Evolutionary conservation across 2,797 vertebrate species (phyloP), one percentile per base, ranked within the genome.

Genomic region (Oophaga sylvatica): DNA sequence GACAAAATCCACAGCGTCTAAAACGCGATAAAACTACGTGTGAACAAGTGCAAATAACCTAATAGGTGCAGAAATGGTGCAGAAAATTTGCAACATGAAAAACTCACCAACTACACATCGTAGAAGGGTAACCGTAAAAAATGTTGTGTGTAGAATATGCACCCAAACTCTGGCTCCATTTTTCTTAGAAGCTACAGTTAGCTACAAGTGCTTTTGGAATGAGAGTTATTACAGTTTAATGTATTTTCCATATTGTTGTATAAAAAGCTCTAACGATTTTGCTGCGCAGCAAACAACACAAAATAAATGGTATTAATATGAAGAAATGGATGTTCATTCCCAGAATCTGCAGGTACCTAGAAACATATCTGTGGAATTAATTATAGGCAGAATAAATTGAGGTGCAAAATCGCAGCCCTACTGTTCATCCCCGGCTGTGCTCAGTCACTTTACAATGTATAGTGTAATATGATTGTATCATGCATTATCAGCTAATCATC

Each of bases 221-320:
- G 2, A 77, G 13, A 26, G 75, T 48, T 56, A 26, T 53, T 53
- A 26, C 45, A 53, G 48, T 26, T 53, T 56, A 26, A 77, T 77
- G 75, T 4, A 15, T 48, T 56, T 53, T 77, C 6, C 48, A 56
- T 77, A 77, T 56, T 56, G 48, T 56, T 77, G 75, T 77, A 56
- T 26, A 75, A 77, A 56, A 77, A 77, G 48, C 75, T 53, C 53
- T 56, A n/a, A 77, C 45, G 45, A 26, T 22, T 56, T 77, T 26
- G 26, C 75, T 56, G 75, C 13, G n/a, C 48, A 15, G 22, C 75
- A 26, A 41, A 75, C 75, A 77, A 26, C 5, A 56, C n/a, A 53
- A 16, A 56, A 77, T 77, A 77, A 77, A 77, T 77, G 45, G 75
- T 16, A 77, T 77, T 77, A 77, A 77, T 77, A 77, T 56, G 75